Base-by-base conservation (phyloP, 2,797 vertebrate species). In the Zalophus californianus region DNA sequence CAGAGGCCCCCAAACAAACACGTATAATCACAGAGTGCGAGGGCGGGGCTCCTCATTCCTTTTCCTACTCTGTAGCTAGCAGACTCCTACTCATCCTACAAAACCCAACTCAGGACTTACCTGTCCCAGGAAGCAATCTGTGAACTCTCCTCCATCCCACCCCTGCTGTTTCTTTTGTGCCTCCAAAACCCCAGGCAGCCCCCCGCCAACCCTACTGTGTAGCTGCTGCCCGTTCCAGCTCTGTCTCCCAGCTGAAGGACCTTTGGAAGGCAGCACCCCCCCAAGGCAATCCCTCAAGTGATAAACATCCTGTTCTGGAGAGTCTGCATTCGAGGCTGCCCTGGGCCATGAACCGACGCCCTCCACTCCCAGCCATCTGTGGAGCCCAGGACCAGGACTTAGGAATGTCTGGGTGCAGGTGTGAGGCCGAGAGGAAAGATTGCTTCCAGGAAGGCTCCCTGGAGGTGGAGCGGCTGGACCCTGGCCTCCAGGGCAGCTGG, bases 221-320 rank as follows among this genome's bases (percentile, higher is more conserved):
- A 4, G 58, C 2, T 2, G 1, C 1, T 23, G 48, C 29, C n/a
- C n/a, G 1, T 13, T 11, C 29, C 0, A 0, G 62, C 54, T 21
- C 32, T 11, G 0, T 35, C 68, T 38, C 70, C 48, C 3, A 0
- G 78, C 54, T 4, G 5, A 62, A 14, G 15, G n/a, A 4, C 0
- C 0, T 1, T 60, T 15, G 18, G n/a, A 29, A 4, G 38, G 72
- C 79, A 52, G 7, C 7, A 11, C 29, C 16, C 4, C 4, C 41
- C n/a, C 13, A 8, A 4, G 68, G 25, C 3, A 21, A 14, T 2
- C 21, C 56, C 48, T 6, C 12, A 25, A 14, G 35, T 3, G 48
- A 15, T 0, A 0, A 20, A 7, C n/a, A 3, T 10, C 23, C 35
- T 21, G 3, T 44, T 32, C 23, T 2, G 14, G 52, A 25, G 2